Evolutionary conservation across 2,113 vertebrate species (phyloP), one percentile per base, ranked within the genome.

Genomic region (Neogale vison): DNA sequence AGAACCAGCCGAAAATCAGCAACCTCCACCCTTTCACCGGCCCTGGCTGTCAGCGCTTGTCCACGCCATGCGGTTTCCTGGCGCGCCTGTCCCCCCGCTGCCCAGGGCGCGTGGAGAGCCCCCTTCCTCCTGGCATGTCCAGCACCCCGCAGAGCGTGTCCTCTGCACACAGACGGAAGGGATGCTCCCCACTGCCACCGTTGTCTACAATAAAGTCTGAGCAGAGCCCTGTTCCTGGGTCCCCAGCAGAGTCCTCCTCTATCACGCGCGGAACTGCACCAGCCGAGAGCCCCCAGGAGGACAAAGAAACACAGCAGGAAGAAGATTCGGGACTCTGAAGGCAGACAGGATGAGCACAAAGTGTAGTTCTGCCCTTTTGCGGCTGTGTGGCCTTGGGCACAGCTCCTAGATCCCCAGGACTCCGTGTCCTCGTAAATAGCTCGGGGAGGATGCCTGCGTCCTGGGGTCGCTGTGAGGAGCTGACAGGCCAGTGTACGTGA

Each of bases 21-120:
- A 0, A n/a, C 3, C 6, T 2, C 7, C 21, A 69, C 15, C 21
- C 5, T 21, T 1, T 59, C 23, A 13, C 29, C 0, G 0, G 0
- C 50, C 24, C 4, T 1, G 0, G 31, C 36, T 14, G 2, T 6
- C 3, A 4, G 7, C 31, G 1, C 34, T 18, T 15, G 1, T 34
- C 67, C 23, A 26, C 7, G 1, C 84, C 0, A 1, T 0, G 0
- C 7, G 23, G 36, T 31, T 26, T 15, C 74, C 77, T 4, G 24
- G 4, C 7, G 3, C 0, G 0, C 24, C 77, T 17, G 14, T 42
- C 81, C n/a, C 24, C 71, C 42, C 1, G 0, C 61, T 21, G 4
- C 50, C 17, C 67, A n/a, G 23, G 31, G 15, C 24, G 3, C 21
- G 4, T 26, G 29, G 5, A 24, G n/a, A 18, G 83, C 1, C 52